A percentile compares a stretch with the other conserved stretches of the same genome.
These are phyloP conservation scores for Tetragnatha montana DNA, from an alignment of 2,888 invertebrate genomes.

Conservation along the genomic window DNA sequence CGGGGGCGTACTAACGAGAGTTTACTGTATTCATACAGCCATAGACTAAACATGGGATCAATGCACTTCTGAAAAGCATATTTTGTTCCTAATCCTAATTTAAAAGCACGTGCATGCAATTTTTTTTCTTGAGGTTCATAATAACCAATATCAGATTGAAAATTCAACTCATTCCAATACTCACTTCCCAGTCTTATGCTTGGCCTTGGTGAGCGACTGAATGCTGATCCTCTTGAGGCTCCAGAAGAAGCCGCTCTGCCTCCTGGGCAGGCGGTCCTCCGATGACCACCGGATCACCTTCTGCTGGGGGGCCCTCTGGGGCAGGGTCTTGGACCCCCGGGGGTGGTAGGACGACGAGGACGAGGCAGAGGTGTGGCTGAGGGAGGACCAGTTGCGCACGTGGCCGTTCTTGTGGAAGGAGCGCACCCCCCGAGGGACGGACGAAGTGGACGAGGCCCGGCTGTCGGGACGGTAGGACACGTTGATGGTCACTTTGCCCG, in stretches of 20 bases:
- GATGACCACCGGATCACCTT: slow-evolving; percentile 69
- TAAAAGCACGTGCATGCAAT: too few species aligned
- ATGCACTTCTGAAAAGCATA: too few species aligned
- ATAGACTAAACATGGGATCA: too few species aligned
- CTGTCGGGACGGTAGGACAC: slow-evolving; percentile 59
- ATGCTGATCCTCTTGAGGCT: slow-evolving; percentile 68
- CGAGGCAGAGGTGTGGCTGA: slow-evolving; percentile 63
- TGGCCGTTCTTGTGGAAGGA: slow-evolving; percentile 61
- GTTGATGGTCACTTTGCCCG: slow-evolving; percentile 65
- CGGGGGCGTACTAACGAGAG: too few species aligned
- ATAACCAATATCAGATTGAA: too few species aligned
- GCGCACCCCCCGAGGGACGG: slow-evolving; percentile 64
- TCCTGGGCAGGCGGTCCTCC: slow-evolving; percentile 51
- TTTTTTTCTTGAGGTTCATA: too few species aligned
- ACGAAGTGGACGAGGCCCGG: slow-evolving; percentile 54
- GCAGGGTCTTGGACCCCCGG: slow-evolving; percentile 35
- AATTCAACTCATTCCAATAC: too few species aligned
- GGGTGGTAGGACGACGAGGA: slow-evolving; percentile 43
- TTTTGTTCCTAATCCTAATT: too few species aligned
- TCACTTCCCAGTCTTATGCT: slow-evolving; percentile 68
- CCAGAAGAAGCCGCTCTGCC: slow-evolving; percentile 56
- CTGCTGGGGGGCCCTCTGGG: slow-evolving; percentile 24
- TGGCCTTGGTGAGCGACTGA: slow-evolving; percentile 67
- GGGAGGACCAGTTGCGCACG: slow-evolving; percentile 70
- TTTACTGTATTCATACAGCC: too few species aligned